Evolutionary conservation across 2,888 invertebrate genomes (phyloP).

Genomic region (Drosophila flavopinicola): DNA sequence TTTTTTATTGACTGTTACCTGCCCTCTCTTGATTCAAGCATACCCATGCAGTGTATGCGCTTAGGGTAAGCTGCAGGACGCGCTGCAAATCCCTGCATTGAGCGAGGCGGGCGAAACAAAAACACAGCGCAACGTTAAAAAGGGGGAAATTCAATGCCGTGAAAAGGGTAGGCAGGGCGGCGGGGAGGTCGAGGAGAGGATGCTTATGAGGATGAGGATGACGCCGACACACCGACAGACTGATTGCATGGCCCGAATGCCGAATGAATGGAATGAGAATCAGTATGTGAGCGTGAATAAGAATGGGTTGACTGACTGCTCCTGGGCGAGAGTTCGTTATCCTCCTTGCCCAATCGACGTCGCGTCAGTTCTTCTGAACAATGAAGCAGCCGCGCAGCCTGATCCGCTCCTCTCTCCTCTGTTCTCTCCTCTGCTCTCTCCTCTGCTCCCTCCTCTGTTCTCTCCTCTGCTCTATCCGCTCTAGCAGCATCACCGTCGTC

Average conservation of each 20-base stretch:
- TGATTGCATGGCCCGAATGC: conserved; percentile 45
- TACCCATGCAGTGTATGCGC: neutral
- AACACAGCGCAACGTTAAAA: conserved; percentile 44
- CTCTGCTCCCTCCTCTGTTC: conserved; percentile 25
- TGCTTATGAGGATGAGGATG: conserved; percentile 7
- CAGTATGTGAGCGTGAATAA: conserved; percentile 23
- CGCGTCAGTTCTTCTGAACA: conserved; percentile 40
- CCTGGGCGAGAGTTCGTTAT: conserved; percentile 67
- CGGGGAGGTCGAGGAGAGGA: conserved; percentile 5
- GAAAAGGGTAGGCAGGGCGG: conserved; percentile 70
- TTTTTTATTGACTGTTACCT: neutral
- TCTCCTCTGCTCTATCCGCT: conserved; percentile 24
- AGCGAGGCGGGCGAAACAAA: conserved; percentile 33
- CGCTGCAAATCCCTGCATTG: conserved; percentile 49
- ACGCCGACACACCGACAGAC: conserved; percentile 27
- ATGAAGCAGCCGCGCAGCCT: conserved; percentile 41
- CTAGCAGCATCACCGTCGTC: conserved; percentile 23
- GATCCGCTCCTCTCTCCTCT: conserved; percentile 28
- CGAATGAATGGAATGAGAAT: conserved; percentile 26
- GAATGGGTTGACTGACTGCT: conserved; percentile 36
- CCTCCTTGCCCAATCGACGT: conserved; percentile 61
- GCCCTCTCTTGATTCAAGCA: neutral
- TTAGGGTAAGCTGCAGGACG: conserved; percentile 44
- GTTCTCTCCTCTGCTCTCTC: conserved; percentile 22
- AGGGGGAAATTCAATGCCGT: conserved; percentile 78